A percentile compares a stretch with the other conserved stretches of the same genome.
phyloP scores from a whole-genome alignment of 2,797 vertebrate genomes.

The Pseudochaenichthys georgianus region DNA sequence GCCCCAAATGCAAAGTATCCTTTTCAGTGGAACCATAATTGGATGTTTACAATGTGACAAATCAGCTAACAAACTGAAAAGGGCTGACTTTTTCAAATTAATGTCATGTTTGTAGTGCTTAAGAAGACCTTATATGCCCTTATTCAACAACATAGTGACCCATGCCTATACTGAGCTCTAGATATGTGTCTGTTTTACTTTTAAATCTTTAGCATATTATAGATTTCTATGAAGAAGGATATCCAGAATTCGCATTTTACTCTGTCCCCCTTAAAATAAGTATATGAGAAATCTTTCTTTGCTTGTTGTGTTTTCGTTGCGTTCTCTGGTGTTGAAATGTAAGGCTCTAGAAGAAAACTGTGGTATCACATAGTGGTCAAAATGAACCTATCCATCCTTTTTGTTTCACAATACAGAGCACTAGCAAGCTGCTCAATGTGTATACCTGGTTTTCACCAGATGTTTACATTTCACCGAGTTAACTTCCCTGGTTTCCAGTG shows the following conservation, averaged over 20 bases:
- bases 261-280: slow-evolving; percentile 82
- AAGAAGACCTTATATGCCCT: slow-evolving; percentile 80
- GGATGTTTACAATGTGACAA: slow-evolving; percentile 50
- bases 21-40: slow-evolving; percentile 58
- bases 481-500: slow-evolving; percentile 83
- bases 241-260: slow-evolving; percentile 82
- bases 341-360: slow-evolving; percentile 70
- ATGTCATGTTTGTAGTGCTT: slow-evolving; percentile 74
- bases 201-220: slow-evolving; percentile 83
- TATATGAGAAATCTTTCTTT: slow-evolving; percentile 83
- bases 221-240: slow-evolving; percentile 87
- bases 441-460: slow-evolving; percentile 77
- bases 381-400: slow-evolving; percentile 68
- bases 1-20: slow-evolving; percentile 28
- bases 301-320: slow-evolving; percentile 78
- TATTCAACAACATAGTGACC: slow-evolving; percentile 80
- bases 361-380: slow-evolving; percentile 71
- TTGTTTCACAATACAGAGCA: slow-evolving; percentile 54
- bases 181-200: slow-evolving; percentile 84
- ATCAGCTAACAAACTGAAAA: slow-evolving; percentile 42
- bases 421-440: slow-evolving; percentile 71
- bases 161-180: slow-evolving; percentile 81
- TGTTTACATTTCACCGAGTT: slow-evolving; percentile 82
- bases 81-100: slow-evolving; percentile 10
- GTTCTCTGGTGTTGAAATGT: slow-evolving; percentile 71